phyloP scores from a whole-genome alignment of 2,113 vertebrate species.

The Motacilla alba region DNA sequence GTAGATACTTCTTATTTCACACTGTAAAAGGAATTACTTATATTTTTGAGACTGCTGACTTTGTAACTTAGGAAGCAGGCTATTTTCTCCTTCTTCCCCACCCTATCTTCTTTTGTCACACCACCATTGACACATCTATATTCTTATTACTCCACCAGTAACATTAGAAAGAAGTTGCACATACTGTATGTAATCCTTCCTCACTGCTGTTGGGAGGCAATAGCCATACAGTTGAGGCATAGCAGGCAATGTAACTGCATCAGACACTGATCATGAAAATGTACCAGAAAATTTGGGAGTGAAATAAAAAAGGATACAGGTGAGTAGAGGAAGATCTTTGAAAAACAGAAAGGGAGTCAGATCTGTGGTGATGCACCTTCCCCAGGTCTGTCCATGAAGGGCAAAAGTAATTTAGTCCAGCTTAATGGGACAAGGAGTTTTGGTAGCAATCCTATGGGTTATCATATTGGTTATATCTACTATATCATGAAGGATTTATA shows the following conservation, averaged over 20 bases:
- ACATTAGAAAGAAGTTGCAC: not conserved
- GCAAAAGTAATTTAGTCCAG: not conserved
- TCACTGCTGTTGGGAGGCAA: not conserved
- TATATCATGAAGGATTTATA: not conserved
- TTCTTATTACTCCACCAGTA: not conserved
- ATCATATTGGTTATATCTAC: not conserved
- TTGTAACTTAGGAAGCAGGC: not conserved
- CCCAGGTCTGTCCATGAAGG: not conserved
- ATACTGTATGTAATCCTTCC: not conserved
- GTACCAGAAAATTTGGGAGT: not conserved
- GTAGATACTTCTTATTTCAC: not conserved
- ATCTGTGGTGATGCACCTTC: not conserved
- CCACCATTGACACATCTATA: not conserved
- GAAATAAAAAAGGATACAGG: not conserved
- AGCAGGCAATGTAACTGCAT: not conserved
- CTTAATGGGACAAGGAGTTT: not conserved
- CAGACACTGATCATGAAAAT: not conserved
- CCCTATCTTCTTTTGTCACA: not conserved
- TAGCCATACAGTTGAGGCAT: not conserved
- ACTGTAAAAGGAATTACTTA: not conserved
- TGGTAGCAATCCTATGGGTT: not conserved
- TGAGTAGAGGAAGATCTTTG: not conserved
- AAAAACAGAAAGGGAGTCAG: not conserved
- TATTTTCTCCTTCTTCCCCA: not conserved
- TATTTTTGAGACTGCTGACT: not conserved